Conservation (phyloP, 2,797 vertebrate species). For the Alcedo quadribrachys region DNA sequence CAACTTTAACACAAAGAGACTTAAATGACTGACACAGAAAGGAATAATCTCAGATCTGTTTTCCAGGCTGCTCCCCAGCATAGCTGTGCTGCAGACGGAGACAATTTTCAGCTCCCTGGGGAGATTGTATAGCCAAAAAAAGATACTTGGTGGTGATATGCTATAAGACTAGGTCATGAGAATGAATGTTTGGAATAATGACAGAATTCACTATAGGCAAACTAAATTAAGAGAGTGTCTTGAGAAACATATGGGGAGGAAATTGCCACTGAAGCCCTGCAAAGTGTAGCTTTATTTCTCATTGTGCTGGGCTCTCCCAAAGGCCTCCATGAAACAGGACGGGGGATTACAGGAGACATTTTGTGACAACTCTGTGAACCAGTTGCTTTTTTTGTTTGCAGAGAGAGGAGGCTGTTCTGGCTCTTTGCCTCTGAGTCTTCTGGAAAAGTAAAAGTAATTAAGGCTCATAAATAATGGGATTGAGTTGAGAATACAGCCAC, state of each 20-base stretch:
- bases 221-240: constrained; percentile 66
- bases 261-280: constrained; percentile 55
- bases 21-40: constrained; percentile 71
- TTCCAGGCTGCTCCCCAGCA: constrained; percentile 72
- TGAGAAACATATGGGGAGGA: constrained; percentile 70
- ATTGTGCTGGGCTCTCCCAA: constrained; percentile 21
- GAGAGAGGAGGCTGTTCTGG: not conserved
- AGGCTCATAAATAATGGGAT: not conserved
- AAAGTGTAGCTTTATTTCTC: constrained; percentile 43
- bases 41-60: constrained; percentile 70
- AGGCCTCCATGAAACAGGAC: constrained; percentile 10
- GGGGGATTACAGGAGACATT: constrained; percentile 2
- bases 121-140: constrained; percentile 64
- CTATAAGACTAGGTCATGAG: constrained; percentile 61
- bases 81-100: constrained; percentile 54
- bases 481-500: not conserved
- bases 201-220: constrained; percentile 64
- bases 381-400: constrained; percentile 35
- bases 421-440: constrained; percentile 24
- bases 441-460: constrained; percentile 24
- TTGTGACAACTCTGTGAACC: constrained; percentile 23
- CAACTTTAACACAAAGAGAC: constrained; percentile 70
- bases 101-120: constrained; percentile 60
- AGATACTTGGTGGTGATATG: constrained; percentile 61
- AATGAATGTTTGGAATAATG: constrained; percentile 64